Base-by-base conservation (phyloP, 2,113 vertebrate genomes). In the Probosciger aterrimus region DNA sequence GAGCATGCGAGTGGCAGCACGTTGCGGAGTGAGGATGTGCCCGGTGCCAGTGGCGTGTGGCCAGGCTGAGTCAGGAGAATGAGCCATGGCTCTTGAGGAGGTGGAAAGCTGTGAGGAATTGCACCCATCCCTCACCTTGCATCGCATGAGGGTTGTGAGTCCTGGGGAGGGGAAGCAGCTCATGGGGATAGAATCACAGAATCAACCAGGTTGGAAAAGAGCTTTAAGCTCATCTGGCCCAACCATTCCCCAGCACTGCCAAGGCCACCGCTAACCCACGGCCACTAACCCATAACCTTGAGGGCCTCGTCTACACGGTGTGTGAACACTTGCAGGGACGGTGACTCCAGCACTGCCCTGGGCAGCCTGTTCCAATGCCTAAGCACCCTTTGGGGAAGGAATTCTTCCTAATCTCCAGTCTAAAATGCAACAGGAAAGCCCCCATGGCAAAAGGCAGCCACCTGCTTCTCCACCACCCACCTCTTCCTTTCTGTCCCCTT, bases 31-130 rank as follows among this genome's bases (percentile, higher is more conserved):
- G 10, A 3, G 91, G 39, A 10, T 2, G 28, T 16, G 6, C 3
- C 52, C 1, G 20, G 63, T 0, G 0, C 15, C 16, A 27, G 41
- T 2, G 19, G 10, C 14, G 30, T 0, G 1, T 19, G 83, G 35
- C 4, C 10, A 60, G 70, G 39, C 49, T 41, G 78, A 25, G 39
- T 43, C 84, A 74, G 3, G 78, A 60, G 49, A 39, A 33, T 1
- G 30, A 65, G 41, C 33, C 5, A 4, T 43, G 23, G 0, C 55
- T 50, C 35, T 31, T 1, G 4, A 44, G 47, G 39, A 25, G 24
- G 60, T 24, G 14, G 35, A 35, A 44, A 55, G 64, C 35, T 1
- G 0, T 4, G 8, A 62, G 67, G 65, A 82, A 39, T 35, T 31
- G 33, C 44, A 46, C 14, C 37, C 57, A 9, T 9, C 57, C 33